Base-by-base conservation (phyloP, 2,888 invertebrate species). In the Agriopis marginaria region DNA sequence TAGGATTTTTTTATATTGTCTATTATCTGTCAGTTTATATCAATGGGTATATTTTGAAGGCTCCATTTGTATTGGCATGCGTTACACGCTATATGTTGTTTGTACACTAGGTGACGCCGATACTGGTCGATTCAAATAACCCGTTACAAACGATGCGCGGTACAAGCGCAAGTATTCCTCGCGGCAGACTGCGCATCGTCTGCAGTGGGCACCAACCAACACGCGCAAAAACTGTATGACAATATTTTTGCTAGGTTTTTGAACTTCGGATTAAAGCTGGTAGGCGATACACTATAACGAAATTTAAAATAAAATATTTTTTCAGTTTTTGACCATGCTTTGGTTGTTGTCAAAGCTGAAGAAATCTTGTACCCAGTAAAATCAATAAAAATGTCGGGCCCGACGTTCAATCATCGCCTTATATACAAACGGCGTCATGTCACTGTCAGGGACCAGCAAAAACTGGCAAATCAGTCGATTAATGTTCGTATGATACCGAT, bases 381-480 rank as follows among this genome's bases (percentile, higher is more conserved):
- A 17, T 50, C 17, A n/a, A 3, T 4, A 32, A 32, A 32, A 32
- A 32, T 32, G 32, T 32, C 3, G 3, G 32, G 5, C 0, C 3
- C 17, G 17, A 17, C 17, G 17, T 11, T 6, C 11, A 51, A 3
- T 51, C 9, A 11, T 56, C 12, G 56, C 32, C n/a, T 56, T n/a
- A 23, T 44, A 11, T 44, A 56, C 17, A 17, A 56, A 42, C 56
- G 44, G 76, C 78, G 80, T 85, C 89, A 85, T 88, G 89, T 90
- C 87, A 89, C 81, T 92, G 92, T 90, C 91, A 89, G 79, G 60
- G 44, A 56, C 44, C 65, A 78, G 82, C 81, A 86, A 85, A 82
- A 82, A 85, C 77, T 75, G 77, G 79, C 76, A 81, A 83, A 83
- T 70, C 67, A 66, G 5, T 32, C 32, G 32, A 32, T 32, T 32